Base-by-base conservation (phyloP, 2,888 invertebrate genomes). In the Callyntrura guangdongensis region DNA sequence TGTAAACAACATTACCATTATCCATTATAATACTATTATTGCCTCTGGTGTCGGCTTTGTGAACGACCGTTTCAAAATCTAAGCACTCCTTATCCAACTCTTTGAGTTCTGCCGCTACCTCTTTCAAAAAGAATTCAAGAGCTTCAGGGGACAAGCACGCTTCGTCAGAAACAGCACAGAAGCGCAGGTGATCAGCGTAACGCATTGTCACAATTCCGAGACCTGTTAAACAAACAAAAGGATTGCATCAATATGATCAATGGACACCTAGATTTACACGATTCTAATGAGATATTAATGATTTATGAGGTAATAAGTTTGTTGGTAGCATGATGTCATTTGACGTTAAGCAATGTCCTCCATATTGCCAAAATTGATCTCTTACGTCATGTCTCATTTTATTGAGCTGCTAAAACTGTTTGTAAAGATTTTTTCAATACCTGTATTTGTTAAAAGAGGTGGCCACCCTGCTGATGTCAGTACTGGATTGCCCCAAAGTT, bases 81-180 rank as follows among this genome's bases (percentile, higher is more conserved):
- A 77, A 86, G 47, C 92, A 91, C 25, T 93, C 93, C 22, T 92
- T 87, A 61, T 89, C 89, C 67, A 93, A 45, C 2, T 90, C 27
- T 20, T 82, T 74, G 47, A 93, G 81, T 67, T 93, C 93, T 45
- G 79, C 77, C 12, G 82, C 56, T 14, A 93, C 90, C 81, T 92
- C 91, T 20, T 81, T 17, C 0, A 93, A 45, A 11, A 93, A 85
- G 77, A 81, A 93, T 12, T 92, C 69, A 36, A 93, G 69, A 72
- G 93, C 92, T 72, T 92, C 92, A n/a, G 89, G 74, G 22, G 91
- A 89, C 9, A 93, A n/a, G 47, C 93, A 93, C 17, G 91, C 90
- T 36, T 93, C 92, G 59, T 93, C 93, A 22, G 92, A 72, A 1
- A 93, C 92, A 17, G 88, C 90, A 83, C 92, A 93, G 49, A 93